A percentile compares a stretch with the other conserved stretches of the same genome.
phyloP scores from a whole-genome alignment of 2,888 invertebrate species.

The Pollenia amentaria region DNA sequence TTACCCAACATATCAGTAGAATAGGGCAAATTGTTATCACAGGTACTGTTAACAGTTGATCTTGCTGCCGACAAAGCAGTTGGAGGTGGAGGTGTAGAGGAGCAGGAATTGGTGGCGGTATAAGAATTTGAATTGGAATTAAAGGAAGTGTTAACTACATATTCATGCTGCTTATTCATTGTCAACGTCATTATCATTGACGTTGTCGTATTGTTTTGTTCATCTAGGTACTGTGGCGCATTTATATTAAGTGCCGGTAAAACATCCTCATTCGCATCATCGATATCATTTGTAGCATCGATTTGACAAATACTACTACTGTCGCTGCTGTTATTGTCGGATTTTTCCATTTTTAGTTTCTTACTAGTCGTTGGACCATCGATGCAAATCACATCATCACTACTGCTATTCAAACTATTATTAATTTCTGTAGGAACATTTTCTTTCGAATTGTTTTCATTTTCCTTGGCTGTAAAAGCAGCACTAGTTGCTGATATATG shows the following conservation, averaged over 20 bases:
- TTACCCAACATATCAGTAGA: constrained; percentile 59
- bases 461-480: constrained; percentile 29
- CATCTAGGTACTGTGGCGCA: constrained; percentile 53
- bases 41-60: constrained; percentile 82
- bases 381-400: constrained; percentile 68
- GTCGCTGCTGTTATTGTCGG: constrained; percentile 21
- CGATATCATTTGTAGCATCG: constrained; percentile 34
- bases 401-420: constrained; percentile 57
- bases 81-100: constrained; percentile 47
- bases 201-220: constrained; percentile 31
- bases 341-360: constrained; percentile 77
- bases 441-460: constrained; percentile 50
- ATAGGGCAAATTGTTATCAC: constrained; percentile 79
- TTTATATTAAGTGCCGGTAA: constrained; percentile 30
- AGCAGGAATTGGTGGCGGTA: constrained; percentile 58
- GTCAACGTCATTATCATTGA: constrained; percentile 41
- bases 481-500: constrained; percentile 17
- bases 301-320: constrained; percentile 50
- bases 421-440: constrained; percentile 71
- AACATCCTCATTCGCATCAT: constrained; percentile 2
- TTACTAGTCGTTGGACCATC: constrained; percentile 77
- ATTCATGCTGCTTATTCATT: constrained; percentile 52
- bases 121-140: constrained; percentile 51
- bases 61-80: constrained; percentile 67
- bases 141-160: constrained; percentile 41